These are phyloP conservation scores for Thyatira batis DNA, from an alignment of 2,888 invertebrate genomes.

Conservation along the genomic window DNA sequence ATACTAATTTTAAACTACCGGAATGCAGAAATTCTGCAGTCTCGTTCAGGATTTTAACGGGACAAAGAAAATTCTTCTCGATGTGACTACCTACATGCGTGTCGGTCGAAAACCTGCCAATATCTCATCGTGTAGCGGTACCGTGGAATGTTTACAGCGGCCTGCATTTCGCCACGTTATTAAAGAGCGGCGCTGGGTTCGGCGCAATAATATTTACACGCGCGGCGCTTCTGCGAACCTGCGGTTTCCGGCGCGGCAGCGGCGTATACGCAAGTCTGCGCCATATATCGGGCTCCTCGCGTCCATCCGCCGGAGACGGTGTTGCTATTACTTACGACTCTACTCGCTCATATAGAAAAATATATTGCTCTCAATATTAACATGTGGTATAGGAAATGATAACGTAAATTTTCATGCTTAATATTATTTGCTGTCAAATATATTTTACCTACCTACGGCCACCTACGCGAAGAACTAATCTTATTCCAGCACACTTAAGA, in stretches of 20 bases:
- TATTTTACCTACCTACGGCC: not conserved
- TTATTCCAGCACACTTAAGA: not conserved
- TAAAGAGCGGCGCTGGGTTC: conserved; percentile 40
- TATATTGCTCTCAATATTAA: conserved; percentile 25
- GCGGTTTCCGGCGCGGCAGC: conserved; percentile 69
- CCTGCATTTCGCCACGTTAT: conserved; percentile 43
- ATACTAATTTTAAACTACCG: not conserved
- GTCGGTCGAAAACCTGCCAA: conserved; percentile 51
- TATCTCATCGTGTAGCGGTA: conserved; percentile 55
- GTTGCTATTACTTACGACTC: conserved; percentile 12
- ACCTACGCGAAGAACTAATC: not conserved
- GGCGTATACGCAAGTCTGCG: conserved; percentile 37
- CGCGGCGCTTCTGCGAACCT: conserved; percentile 59
- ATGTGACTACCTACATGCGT: conserved; percentile 13
- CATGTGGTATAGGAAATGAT: not conserved
- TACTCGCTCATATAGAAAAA: conserved; percentile 35
- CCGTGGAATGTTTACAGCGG: conserved; percentile 44
- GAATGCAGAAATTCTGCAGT: conserved; percentile 13
- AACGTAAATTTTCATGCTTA: not conserved
- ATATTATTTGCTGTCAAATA: not conserved
- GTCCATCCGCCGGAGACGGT: conserved; percentile 36
- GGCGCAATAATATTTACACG: conserved; percentile 62
- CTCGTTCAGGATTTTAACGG: conserved; percentile 33
- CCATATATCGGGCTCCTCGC: conserved; percentile 19
- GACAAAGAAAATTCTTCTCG: conserved; percentile 48